These are phyloP conservation scores for Linepithema humile DNA, from an alignment of 1,140 invertebrate species.

Conservation along the genomic window DNA sequence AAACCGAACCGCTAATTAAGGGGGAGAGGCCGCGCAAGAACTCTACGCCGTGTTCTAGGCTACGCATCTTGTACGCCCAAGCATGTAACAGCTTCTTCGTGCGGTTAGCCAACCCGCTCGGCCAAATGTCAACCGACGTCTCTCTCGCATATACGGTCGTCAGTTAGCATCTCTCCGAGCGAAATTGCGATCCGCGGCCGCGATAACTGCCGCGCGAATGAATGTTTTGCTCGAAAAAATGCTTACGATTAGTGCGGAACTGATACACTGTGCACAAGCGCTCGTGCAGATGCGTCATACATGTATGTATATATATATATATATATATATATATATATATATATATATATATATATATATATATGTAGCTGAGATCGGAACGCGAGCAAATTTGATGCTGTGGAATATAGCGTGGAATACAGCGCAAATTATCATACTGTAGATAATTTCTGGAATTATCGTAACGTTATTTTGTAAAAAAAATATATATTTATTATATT, in stretches of 20 bases:
- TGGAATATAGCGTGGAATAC: background rate
- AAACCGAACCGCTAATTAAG: conserved; percentile 67
- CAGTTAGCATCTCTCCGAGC: conserved; percentile 6
- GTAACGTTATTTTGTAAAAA: background rate
- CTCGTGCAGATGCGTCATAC: background rate
- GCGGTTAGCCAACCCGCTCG: conserved; percentile 42
- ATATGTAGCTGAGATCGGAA: background rate
- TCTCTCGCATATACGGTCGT: conserved; percentile 20
- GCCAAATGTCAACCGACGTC: conserved; percentile 42
- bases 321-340: too few relatives aligned
- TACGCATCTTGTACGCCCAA: conserved; percentile 38
- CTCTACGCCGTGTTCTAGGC: conserved; percentile 39
- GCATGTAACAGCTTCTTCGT: conserved; percentile 49
- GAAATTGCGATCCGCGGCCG: background rate
- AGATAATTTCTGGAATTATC: conserved; percentile 4
- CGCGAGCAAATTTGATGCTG: conserved; percentile 21
- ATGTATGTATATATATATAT: too few relatives aligned
- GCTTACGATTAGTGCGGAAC: conserved; percentile 5
- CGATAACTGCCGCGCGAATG: conserved; percentile 15
- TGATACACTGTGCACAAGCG: conserved; percentile 6
- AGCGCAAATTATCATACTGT: background rate
- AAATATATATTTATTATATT: too few relatives aligned
- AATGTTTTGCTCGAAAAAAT: background rate
- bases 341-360: too few relatives aligned
- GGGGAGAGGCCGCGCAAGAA: conserved; percentile 40